A percentile compares a stretch with the other conserved stretches of the same genome.
phyloP scores from a whole-genome alignment of 2,113 vertebrate genomes.

The Centropus unirufus region DNA sequence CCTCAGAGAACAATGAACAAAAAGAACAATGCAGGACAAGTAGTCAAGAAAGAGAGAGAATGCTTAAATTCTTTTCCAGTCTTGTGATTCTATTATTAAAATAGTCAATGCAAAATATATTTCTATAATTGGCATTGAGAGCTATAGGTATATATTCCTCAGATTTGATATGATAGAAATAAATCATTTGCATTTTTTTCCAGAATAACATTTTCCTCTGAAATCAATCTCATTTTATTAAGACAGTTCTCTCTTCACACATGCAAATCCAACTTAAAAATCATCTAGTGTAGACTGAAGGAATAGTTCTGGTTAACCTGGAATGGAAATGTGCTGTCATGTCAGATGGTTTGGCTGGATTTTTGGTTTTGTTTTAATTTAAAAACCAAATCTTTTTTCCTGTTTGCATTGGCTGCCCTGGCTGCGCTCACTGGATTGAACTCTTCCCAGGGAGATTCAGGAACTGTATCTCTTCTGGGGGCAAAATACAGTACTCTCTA shows the following conservation, averaged over 20 bases:
- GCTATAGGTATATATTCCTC: neutral
- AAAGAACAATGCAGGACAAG: too few species aligned
- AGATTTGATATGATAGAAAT: neutral
- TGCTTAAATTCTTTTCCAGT: too few species aligned
- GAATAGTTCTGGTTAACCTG: neutral
- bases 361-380: neutral
- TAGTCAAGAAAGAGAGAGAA: too few species aligned
- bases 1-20: too few species aligned
- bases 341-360: neutral
- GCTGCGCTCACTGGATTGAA: neutral
- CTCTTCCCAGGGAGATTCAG: conserved; percentile 25
- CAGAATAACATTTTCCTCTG: neutral
- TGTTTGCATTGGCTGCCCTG: neutral
- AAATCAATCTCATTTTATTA: neutral
- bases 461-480: neutral
- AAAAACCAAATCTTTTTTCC: neutral
- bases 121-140: neutral
- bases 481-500: neutral
- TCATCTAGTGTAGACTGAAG: neutral
- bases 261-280: neutral
- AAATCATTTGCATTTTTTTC: neutral
- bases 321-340: neutral
- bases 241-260: neutral
- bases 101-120: neutral
- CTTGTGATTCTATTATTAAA: neutral